Conservation (phyloP, 2,888 invertebrate genomes). For the Leptinotarsa haldemani region DNA sequence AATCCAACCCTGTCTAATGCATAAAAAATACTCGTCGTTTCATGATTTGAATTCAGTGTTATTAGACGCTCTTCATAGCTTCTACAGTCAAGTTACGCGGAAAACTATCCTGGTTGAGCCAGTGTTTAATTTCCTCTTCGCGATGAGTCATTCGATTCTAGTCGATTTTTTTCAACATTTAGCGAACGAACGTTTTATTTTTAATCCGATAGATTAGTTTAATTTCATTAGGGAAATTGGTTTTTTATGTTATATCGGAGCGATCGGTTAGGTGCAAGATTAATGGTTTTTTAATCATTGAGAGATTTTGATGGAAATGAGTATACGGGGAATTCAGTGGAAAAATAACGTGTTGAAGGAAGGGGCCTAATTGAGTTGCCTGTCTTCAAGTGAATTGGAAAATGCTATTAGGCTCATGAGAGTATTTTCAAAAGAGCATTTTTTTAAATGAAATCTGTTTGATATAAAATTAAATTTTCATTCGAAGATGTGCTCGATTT, state of each 20-base stretch:
- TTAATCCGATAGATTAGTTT: slow-evolving; percentile 55
- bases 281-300: slow-evolving; percentile 57
- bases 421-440: background rate
- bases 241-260: slow-evolving; percentile 37
- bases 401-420: slow-evolving; percentile 3
- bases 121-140: slow-evolving; percentile 28
- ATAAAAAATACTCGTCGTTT: slow-evolving; percentile 30
- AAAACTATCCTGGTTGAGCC: slow-evolving; percentile 23
- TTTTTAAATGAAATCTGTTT: background rate
- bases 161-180: slow-evolving; percentile 31
- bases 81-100: slow-evolving; percentile 6
- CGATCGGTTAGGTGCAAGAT: slow-evolving; percentile 47
- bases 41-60: slow-evolving; percentile 31
- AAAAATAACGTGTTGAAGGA: slow-evolving; percentile 18
- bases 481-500: no score
- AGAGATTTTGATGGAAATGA: slow-evolving; percentile 28
- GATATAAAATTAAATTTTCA: background rate
- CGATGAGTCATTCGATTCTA: slow-evolving; percentile 33
- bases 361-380: slow-evolving; percentile 18
- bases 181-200: slow-evolving; percentile 36
- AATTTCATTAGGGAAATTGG: slow-evolving; percentile 58
- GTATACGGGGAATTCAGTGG: slow-evolving; percentile 8
- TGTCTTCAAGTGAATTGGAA: slow-evolving; percentile 17
- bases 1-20: slow-evolving; percentile 34
- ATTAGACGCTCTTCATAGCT: background rate